phyloP scores from a whole-genome alignment of 2,888 invertebrate species.

The Pollenia labialis region DNA sequence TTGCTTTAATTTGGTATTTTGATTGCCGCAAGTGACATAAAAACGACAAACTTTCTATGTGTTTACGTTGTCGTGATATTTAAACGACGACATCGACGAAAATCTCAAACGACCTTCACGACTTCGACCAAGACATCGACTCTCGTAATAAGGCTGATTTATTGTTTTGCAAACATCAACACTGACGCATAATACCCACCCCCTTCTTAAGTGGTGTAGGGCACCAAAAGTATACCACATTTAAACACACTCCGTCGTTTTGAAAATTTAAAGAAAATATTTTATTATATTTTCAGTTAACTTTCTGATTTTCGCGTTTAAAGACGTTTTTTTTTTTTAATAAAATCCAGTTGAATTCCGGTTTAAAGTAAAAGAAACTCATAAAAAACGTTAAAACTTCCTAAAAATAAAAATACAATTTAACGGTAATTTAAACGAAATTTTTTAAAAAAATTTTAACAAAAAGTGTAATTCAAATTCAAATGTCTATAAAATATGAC shows the following conservation, averaged over 20 bases:
- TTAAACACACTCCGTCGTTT: conserved; percentile 38
- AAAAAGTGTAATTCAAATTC: conserved; percentile 24
- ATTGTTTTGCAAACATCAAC: too few species aligned
- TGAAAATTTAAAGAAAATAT: conserved; percentile 59
- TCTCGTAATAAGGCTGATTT: too few species aligned
- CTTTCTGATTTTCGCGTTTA: conserved; percentile 83
- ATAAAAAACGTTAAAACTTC: conserved; percentile 6
- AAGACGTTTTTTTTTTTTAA: conserved; percentile 79
- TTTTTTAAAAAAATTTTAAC: conserved; percentile 12
- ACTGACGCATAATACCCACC: too few species aligned
- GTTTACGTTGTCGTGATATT: too few species aligned
- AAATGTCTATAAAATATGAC: background rate
- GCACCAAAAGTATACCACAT: background rate
- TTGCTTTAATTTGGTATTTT: too few species aligned
- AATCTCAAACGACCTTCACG: too few species aligned
- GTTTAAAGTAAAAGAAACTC: conserved; percentile 34
- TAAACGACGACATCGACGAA: too few species aligned
- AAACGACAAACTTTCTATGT: too few species aligned
- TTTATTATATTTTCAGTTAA: conserved; percentile 79
- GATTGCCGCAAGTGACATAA: too few species aligned
- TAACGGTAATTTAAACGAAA: conserved; percentile 46
- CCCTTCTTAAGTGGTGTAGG: too few species aligned
- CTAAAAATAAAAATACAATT: conserved; percentile 28
- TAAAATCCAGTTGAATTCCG: conserved; percentile 53
- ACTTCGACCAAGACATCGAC: too few species aligned